A percentile compares a stretch with the other conserved stretches of the same genome.
phyloP scores from a whole-genome alignment of 2,888 invertebrate genomes.

The Sesamia inferens region DNA sequence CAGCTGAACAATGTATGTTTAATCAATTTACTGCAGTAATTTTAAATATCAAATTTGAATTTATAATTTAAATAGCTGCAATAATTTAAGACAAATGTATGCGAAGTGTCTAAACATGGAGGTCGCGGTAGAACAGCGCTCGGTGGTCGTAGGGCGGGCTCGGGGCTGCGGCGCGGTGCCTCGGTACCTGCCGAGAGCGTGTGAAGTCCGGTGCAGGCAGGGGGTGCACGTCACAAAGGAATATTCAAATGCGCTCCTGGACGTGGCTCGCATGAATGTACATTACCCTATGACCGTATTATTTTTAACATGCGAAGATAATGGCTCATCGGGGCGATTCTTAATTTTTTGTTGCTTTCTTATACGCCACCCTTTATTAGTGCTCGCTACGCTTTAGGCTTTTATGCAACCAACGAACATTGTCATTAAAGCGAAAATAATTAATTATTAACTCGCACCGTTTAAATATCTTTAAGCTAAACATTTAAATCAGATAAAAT shows the following conservation, averaged over 20 bases:
- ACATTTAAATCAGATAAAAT: slow-evolving; percentile 14
- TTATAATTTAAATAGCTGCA: background rate
- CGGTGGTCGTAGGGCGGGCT: slow-evolving; percentile 61
- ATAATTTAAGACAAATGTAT: background rate
- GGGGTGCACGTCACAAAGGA: slow-evolving; percentile 78
- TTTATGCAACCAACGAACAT: slow-evolving; percentile 84
- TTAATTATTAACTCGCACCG: slow-evolving; percentile 65
- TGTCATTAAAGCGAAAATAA: slow-evolving; percentile 83
- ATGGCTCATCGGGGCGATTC: slow-evolving; percentile 90
- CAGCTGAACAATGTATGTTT: background rate
- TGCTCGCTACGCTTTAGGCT: slow-evolving; percentile 86
- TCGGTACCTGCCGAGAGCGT: slow-evolving; percentile 83
- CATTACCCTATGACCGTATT: slow-evolving; percentile 90
- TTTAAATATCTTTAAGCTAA: slow-evolving; percentile 28
- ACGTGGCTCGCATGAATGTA: slow-evolving; percentile 88
- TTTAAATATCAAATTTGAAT: background rate
- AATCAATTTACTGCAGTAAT: background rate
- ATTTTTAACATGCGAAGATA: slow-evolving; percentile 89
- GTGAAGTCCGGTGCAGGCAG: slow-evolving; percentile 88
- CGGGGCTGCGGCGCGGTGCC: slow-evolving; percentile 68
- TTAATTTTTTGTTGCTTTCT: slow-evolving; percentile 88
- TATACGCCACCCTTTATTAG: slow-evolving; percentile 84
- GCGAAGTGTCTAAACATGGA: slow-evolving; percentile 58
- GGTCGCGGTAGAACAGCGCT: slow-evolving; percentile 58
- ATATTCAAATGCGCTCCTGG: slow-evolving; percentile 89